Percentiles rank a stretch among this genome's conserved stretches.
These are phyloP conservation scores for Henricia sp. DNA, from an alignment of 53 echinoderm and acorn worm genomes.

Conservation along the genomic window DNA sequence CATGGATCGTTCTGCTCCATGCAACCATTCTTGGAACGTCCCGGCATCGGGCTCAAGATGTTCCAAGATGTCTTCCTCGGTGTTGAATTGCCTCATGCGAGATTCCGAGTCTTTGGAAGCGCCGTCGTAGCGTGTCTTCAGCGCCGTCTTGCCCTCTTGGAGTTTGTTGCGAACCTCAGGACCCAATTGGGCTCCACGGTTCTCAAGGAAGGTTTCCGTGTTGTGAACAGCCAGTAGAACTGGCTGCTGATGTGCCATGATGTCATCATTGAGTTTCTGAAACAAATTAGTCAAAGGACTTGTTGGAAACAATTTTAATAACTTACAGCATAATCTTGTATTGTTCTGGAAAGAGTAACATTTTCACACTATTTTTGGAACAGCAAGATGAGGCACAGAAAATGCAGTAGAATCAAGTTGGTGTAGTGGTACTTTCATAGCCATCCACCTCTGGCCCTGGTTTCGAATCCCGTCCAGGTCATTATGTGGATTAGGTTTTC, in stretches of 20 bases:
- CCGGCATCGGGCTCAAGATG: constrained; percentile 81
- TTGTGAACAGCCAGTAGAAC: constrained; percentile 89
- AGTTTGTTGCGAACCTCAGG: constrained; percentile 93
- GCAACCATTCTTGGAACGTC: constrained; percentile 86
- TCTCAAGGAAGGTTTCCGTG: constrained; percentile 86
- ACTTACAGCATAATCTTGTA: too few species aligned
- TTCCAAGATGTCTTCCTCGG: constrained; percentile 81
- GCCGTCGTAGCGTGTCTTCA: constrained; percentile 79
- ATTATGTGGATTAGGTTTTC: too few species aligned
- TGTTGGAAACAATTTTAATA: too few species aligned
- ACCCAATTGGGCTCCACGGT: constrained; percentile 69
- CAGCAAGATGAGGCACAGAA: too few species aligned
- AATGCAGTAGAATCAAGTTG: too few species aligned
- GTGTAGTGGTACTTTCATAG: too few species aligned
- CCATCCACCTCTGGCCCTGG: too few species aligned
- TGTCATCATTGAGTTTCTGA: constrained; percentile 91
- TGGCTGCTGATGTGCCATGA: constrained; percentile 95
- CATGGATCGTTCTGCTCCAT: constrained; percentile 76
- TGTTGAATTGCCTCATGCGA: constrained; percentile 76
- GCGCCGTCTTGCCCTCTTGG: constrained; percentile 74
- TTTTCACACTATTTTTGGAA: too few species aligned
- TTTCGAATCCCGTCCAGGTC: too few species aligned
- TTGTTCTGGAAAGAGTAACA: too few species aligned
- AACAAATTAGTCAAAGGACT: too few species aligned
- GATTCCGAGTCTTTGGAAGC: constrained; percentile 73